phyloP scores from a whole-genome alignment of 2,113 vertebrate species.

The Canis aureus region DNA sequence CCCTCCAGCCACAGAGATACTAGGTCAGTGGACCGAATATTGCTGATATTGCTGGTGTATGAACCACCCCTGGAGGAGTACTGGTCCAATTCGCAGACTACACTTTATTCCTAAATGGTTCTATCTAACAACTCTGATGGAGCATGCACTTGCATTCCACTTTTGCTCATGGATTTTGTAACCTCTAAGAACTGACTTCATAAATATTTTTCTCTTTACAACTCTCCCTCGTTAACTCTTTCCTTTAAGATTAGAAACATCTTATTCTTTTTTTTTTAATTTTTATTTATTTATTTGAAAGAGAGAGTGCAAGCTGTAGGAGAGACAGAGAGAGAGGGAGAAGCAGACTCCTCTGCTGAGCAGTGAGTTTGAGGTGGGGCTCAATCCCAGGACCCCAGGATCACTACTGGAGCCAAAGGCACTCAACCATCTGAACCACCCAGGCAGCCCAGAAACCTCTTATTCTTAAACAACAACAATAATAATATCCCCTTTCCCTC shows the following conservation, averaged over 20 bases:
- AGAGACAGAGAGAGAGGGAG: no score
- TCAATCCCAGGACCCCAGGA: no score
- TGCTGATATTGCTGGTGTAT: neutral
- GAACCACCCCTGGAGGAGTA: no score
- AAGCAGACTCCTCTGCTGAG: no score
- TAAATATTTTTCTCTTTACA: neutral
- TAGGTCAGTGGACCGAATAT: neutral
- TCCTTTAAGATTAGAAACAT: neutral
- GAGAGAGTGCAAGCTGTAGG: no score
- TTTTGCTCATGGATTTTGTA: neutral
- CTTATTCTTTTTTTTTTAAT: neutral
- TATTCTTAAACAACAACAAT: neutral
- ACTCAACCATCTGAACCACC: no score
- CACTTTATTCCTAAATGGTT: neutral
- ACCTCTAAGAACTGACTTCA: neutral
- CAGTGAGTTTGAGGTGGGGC: no score
- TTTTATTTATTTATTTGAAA: no score
- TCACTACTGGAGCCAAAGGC: no score
- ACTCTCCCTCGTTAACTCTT: neutral
- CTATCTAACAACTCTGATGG: neutral
- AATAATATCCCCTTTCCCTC: neutral
- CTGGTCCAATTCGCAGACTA: neutral
- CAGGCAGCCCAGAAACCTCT: neutral
- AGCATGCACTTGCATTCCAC: neutral
- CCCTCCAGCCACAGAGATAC: neutral